phyloP scores from a whole-genome alignment of 2,888 invertebrate genomes.

The Poecilus cupreus region DNA sequence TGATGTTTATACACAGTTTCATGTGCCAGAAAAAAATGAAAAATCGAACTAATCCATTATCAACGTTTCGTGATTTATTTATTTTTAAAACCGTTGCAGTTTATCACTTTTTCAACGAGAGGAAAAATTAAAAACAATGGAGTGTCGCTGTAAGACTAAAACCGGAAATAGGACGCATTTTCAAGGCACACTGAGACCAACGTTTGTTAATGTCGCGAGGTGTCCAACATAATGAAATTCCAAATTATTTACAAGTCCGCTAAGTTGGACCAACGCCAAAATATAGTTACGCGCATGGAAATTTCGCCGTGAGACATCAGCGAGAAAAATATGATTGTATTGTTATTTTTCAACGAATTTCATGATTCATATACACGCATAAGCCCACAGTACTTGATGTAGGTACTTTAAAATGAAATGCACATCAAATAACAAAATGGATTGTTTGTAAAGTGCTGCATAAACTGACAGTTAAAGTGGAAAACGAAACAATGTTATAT shows the following conservation, averaged over 20 bases:
- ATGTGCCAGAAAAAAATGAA: slow-evolving; percentile 9
- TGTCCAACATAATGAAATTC: slow-evolving; percentile 55
- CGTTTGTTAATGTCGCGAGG: slow-evolving; percentile 31
- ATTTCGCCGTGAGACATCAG: neutral
- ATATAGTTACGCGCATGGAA: neutral
- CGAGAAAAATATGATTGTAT: neutral
- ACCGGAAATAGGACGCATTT: neutral
- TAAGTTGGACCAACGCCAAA: slow-evolving; percentile 27
- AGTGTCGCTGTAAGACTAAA: neutral
- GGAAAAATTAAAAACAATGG: neutral
- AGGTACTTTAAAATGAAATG: neutral
- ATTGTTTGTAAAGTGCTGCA: neutral
- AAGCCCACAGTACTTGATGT: neutral
- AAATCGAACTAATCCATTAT: slow-evolving; percentile 16
- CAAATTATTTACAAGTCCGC: slow-evolving; percentile 38
- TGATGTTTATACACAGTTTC: slow-evolving; percentile 14
- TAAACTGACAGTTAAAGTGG: neutral
- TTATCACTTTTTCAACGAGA: neutral
- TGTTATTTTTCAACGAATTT: neutral
- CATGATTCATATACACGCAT: neutral
- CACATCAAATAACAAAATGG: neutral
- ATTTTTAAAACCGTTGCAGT: neutral
- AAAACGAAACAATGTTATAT: too few relatives aligned
- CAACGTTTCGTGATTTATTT: neutral
- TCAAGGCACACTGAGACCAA: neutral